phyloP scores from a whole-genome alignment of 2,797 vertebrate species.

The Notoglanidium macrostoma region DNA sequence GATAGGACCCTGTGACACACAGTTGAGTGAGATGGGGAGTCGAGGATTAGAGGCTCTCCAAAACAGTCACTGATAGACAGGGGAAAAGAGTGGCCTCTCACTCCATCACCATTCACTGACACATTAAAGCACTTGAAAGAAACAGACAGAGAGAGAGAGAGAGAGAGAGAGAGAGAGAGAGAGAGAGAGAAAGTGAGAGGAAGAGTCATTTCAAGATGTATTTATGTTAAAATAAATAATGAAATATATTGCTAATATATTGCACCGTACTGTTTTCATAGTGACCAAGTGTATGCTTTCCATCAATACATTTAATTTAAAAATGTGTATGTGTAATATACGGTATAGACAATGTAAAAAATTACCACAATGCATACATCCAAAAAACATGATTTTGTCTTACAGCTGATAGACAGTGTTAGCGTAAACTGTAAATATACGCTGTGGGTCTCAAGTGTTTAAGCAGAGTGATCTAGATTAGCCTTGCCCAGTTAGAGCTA shows the following conservation, averaged over 20 bases:
- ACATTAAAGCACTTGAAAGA: not conserved
- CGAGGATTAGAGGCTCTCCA: conserved; percentile 36
- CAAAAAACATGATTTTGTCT: not conserved
- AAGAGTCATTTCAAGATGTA: not conserved
- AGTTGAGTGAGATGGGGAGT: conserved; percentile 12
- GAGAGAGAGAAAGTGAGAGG: not conserved
- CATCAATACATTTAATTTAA: not conserved
- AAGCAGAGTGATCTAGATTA: not conserved
- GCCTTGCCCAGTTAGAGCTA: not conserved
- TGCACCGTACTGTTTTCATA: not conserved
- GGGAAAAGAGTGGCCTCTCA: not conserved
- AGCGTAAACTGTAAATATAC: not conserved
- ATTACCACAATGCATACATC: not conserved
- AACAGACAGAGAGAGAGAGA: no score
- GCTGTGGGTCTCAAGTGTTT: not conserved
- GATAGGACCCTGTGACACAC: conserved; percentile 17
- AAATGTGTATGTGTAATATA: not conserved
- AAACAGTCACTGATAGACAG: conserved; percentile 26
- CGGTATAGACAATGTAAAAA: not conserved
- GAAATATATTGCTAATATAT: not conserved
- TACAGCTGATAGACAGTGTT: not conserved
- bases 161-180: not conserved
- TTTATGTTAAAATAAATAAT: not conserved
- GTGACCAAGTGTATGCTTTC: no score
- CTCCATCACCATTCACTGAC: conserved; percentile 23